Evolutionary conservation across 2,113 vertebrate species (phyloP), one percentile per base, ranked within the genome.

Genomic region (Callipepla californica): DNA sequence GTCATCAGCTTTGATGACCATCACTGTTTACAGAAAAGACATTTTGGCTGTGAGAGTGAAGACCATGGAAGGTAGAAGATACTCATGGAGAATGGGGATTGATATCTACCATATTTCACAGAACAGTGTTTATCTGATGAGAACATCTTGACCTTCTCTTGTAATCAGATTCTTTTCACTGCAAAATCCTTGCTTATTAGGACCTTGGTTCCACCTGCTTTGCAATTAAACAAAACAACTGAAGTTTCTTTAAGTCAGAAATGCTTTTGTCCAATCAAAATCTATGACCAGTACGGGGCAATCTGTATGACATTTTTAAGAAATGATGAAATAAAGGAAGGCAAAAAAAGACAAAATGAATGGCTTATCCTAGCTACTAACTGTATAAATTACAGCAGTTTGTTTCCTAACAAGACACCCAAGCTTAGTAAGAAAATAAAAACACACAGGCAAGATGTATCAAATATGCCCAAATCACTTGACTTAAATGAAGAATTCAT

Each of bases 1-100:
- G 58, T 63, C 79, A 88, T 50, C 75, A 85, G 23, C 26, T 83
- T 63, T 63, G 93, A 94, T 63, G 79, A 77, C 68, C 69, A 80
- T 76, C 79, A 45, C 1, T 53, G 36, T 80, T 83, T 70, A 67
- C 4, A 93, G 55, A 91, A 55, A 90, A 85, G 75, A 65, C 12
- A 66, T 77, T 91, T 69, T 4, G 4, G 25, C 69, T 87, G 63
- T 63, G 51, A 88, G 51, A 42, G 19, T 18, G 3, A 28, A 59
- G 59, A 72, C 50, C 34, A 70, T 5, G 80, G 70, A 76, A 53
- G 22, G 45, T 2, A 85, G 55, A 77, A 79, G 50, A 32, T 68
- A 76, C 18, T 62, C 81, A 79, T 36, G 57, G 62, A 87, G 70
- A 85, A 80, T 2, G 23, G n/a, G 42, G 45, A 62, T 57, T 44